Conservation (phyloP, 2,113 vertebrate genomes). For the Ivindomyrus marchei region DNA sequence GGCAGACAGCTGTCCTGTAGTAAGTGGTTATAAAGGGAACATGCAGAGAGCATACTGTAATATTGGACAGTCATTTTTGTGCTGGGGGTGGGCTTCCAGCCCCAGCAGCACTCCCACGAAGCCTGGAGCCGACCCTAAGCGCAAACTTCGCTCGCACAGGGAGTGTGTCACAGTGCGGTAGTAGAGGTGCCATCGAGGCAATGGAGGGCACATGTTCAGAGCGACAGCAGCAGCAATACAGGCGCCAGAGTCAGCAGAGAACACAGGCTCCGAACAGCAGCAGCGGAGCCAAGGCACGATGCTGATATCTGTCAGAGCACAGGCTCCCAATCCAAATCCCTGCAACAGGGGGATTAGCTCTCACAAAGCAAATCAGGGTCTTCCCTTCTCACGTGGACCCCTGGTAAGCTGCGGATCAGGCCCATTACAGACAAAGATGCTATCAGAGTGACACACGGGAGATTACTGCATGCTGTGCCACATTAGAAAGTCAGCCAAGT, state of each 20-base stretch:
- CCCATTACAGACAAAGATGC: background rate
- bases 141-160: background rate
- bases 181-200: background rate
- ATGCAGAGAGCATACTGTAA: conserved; percentile 44
- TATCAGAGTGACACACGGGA: conserved; percentile 4
- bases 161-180: background rate
- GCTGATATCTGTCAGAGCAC: conserved; percentile 41
- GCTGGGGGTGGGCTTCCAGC: background rate
- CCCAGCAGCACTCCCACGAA: background rate
- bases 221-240: background rate
- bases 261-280: background rate
- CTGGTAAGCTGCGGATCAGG: background rate
- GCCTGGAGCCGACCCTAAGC: background rate
- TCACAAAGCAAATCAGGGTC: background rate
- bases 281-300: conserved; percentile 16
- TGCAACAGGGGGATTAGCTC: conserved; percentile 34
- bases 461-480: background rate
- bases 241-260: background rate
- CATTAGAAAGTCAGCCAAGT: background rate
- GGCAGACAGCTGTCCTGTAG: conserved; percentile 53
- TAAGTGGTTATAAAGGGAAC: conserved; percentile 49
- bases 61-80: background rate
- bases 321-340: conserved; percentile 22
- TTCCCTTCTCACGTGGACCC: background rate
- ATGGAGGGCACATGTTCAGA: background rate